A percentile compares a stretch with the other conserved stretches of the same genome.
Conservation (phyloP, 2,888 invertebrate genomes). For the Epistrophe eligans region DNA sequence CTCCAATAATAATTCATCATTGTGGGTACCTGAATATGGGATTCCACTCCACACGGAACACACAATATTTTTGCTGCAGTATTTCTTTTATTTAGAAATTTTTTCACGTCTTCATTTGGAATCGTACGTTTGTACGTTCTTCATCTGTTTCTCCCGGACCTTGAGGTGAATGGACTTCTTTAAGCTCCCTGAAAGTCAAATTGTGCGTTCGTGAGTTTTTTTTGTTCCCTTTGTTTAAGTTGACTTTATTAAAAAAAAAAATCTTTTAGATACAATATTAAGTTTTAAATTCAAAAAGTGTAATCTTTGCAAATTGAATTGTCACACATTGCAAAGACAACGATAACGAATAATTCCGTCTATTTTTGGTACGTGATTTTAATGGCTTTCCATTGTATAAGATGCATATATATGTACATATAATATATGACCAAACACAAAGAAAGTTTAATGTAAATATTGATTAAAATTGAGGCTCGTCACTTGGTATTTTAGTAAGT, state of each 20-base stretch:
- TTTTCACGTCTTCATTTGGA: constrained; percentile 35
- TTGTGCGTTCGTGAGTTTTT: constrained; percentile 18
- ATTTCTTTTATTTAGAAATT: constrained; percentile 36
- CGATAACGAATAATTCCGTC: not conserved
- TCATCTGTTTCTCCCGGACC: constrained; percentile 37
- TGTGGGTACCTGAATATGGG: constrained; percentile 45
- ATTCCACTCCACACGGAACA: constrained; percentile 20
- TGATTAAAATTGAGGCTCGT: constrained; percentile 13
- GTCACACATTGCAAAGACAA: constrained; percentile 35
- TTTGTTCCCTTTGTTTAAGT: constrained; percentile 30
- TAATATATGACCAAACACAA: constrained; percentile 1
- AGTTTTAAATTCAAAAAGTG: constrained; percentile 55
- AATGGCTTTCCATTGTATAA: constrained; percentile 49
- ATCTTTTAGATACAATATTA: not conserved
- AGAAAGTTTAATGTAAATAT: constrained; percentile 34
- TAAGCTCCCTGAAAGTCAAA: not conserved
- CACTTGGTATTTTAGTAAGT: constrained; percentile 7
- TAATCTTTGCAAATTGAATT: constrained; percentile 51
- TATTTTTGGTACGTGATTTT: constrained; percentile 44
- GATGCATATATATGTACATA: not conserved
- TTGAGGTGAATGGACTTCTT: constrained; percentile 28
- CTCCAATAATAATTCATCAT: constrained; percentile 49
- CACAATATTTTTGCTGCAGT: constrained; percentile 21
- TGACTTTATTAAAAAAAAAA: not conserved
- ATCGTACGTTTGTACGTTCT: constrained; percentile 7